Evolutionary conservation across 2,888 invertebrate genomes (phyloP).

Genomic region (Sarcophaga carnaria): DNA sequence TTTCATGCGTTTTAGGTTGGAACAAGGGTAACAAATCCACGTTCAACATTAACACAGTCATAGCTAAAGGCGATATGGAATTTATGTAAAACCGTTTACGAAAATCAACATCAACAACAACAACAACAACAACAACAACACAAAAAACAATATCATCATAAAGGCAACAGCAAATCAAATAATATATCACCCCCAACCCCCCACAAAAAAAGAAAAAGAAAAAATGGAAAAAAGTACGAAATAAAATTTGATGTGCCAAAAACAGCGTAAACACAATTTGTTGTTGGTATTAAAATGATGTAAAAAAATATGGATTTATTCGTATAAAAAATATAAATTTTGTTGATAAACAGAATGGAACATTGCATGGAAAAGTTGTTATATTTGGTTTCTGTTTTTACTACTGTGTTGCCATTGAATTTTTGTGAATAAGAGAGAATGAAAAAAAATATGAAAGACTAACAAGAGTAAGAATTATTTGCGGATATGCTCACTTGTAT

Average conservation of each 20-base stretch:
- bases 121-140: too few relatives aligned
- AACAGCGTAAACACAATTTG: slow-evolving; percentile 59
- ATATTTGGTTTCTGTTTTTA: background rate
- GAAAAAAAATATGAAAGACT: too few relatives aligned
- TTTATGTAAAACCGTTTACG: slow-evolving; percentile 58
- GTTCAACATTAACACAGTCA: slow-evolving; percentile 43
- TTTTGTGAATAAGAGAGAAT: too few relatives aligned
- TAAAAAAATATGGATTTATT: slow-evolving; percentile 23
- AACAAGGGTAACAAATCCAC: slow-evolving; percentile 46
- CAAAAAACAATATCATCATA: background rate
- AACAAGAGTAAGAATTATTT: background rate
- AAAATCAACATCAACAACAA: slow-evolving; percentile 12
- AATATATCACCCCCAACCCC: background rate
- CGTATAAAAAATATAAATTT: too few relatives aligned
- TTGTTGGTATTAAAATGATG: slow-evolving; percentile 62
- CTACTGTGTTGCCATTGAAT: too few relatives aligned
- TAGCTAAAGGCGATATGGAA: slow-evolving; percentile 50
- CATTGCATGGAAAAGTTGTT: background rate
- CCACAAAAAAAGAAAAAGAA: background rate
- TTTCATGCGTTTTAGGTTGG: slow-evolving; percentile 9
- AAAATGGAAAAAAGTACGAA: background rate
- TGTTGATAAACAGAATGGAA: background rate
- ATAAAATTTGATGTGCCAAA: slow-evolving; percentile 41
- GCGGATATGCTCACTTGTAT: background rate
- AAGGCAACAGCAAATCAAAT: background rate